Evolutionary conservation across 2,888 invertebrate genomes (phyloP), one percentile per base, ranked within the genome.

Genomic region (Apamea sordens): DNA sequence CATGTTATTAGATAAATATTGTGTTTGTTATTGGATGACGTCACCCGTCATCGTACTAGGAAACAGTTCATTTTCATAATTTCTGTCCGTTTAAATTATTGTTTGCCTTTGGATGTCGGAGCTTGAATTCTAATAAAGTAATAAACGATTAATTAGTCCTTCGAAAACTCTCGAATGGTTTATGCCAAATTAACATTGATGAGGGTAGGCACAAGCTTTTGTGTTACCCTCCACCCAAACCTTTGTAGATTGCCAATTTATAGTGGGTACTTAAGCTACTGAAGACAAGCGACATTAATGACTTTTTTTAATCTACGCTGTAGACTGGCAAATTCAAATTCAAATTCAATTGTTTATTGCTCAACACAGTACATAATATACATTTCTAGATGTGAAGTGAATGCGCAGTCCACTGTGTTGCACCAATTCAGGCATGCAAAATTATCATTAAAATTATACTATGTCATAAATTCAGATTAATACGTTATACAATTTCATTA

Each of bases 11-110:
- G 28, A 68, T 68, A 53, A 53, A 84, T 68, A 24, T 79, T 67
- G 44, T 64, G 47, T 69, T 84, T 79, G 32, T 44, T 59, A 21
- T 44, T 70, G n/a, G 4, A 36, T 85, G 32, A 80, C 71, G 56
- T 81, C 64, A 50, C n/a, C 2, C 32, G 18, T n/a, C 47, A 53
- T 61, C 0, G 36, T 79, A 15, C 36, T 56, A 47, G 28, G 53
- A 80, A 68, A 47, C 36, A 28, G 63, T 28, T 0, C 10, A 10
- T 21, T 47, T 64, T 79, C 28, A 15, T 56, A 13, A 56, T 7
- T 79, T 77, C 21, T 56, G 47, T 32, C 32, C 18, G 6, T 36
- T 13, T 44, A 21, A 28, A 36, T 53, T 32, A 41, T 41, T n/a
- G 24, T 32, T 1, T 10, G 15, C 65, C 24, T 50, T 56, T 1